phyloP scores from a whole-genome alignment of 2,797 vertebrate species.

The Erpetoichthys calabaricus region DNA sequence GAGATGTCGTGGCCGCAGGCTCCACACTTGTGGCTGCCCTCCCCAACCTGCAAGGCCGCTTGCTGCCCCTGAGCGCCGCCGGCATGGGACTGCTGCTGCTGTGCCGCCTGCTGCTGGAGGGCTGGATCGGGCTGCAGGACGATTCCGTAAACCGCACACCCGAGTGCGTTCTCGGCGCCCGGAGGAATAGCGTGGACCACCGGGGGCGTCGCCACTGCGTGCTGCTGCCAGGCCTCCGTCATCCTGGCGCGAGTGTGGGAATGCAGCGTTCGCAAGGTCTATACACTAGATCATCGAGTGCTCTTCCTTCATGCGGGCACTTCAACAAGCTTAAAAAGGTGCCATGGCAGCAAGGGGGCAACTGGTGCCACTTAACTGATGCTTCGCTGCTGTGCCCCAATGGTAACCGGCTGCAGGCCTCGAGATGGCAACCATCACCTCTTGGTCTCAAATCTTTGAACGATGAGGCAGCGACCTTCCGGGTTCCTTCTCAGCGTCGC shows the following conservation, averaged over 20 bases:
- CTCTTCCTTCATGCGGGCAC: background rate
- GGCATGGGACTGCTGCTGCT: conserved; percentile 24
- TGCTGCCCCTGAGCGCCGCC: conserved; percentile 36
- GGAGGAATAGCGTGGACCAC: conserved; percentile 76
- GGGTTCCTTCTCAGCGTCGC: too few species aligned
- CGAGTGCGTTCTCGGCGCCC: conserved; percentile 67
- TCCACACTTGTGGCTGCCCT: conserved; percentile 74
- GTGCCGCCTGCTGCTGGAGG: conserved; percentile 58
- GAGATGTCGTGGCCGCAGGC: conserved; percentile 85
- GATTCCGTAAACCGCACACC: conserved; percentile 88
- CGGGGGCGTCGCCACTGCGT: conserved; percentile 66
- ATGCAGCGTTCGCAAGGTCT: conserved; percentile 40
- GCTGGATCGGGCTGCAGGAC: conserved; percentile 74
- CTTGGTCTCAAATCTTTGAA: too few species aligned
- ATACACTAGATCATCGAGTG: too few species aligned
- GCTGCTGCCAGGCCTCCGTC: conserved; percentile 75
- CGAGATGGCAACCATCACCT: too few species aligned
- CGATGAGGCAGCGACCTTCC: too few species aligned
- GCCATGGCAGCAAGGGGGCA: too few species aligned
- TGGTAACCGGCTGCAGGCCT: too few species aligned
- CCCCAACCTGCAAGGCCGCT: conserved; percentile 44
- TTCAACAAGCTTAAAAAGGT: too few species aligned
- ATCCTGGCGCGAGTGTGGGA: conserved; percentile 52
- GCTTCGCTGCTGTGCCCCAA: too few species aligned
- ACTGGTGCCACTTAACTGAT: too few species aligned